Evolutionary conservation across 2,797 vertebrate genomes (phyloP).

Genomic region (Sitta carolinensis): DNA sequence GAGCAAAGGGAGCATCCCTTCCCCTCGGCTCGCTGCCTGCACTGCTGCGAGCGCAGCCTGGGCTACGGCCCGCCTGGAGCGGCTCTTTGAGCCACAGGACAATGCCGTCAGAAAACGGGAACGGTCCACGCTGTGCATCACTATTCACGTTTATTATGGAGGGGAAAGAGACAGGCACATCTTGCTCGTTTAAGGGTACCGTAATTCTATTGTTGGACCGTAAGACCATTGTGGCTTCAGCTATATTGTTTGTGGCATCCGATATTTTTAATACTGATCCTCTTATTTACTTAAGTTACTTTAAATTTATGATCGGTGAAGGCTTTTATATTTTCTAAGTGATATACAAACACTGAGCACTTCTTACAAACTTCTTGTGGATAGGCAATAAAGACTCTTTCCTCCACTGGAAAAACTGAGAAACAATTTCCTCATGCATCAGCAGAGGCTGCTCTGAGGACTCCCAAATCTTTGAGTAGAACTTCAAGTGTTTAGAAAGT

Average conservation of each 20-base stretch:
- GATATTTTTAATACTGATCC: background rate
- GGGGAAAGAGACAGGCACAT: background rate
- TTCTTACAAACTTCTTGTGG: background rate
- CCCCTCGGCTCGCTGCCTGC: fast-evolving
- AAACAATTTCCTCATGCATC: background rate
- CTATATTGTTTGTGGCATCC: background rate
- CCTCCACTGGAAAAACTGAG: background rate
- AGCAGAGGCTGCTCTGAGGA: slow-evolving; percentile 40
- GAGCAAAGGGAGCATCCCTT: background rate
- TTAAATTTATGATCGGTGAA: fast-evolving
- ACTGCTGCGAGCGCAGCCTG: fast-evolving
- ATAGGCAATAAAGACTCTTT: background rate
- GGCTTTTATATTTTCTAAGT: background rate
- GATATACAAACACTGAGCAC: background rate
- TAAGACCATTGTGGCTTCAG: background rate
- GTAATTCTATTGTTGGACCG: fast-evolving
- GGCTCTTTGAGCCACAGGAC: no score
- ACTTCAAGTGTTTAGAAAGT: background rate
- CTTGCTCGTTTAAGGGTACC: background rate
- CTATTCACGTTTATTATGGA: fast-evolving
- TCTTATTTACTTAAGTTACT: background rate
- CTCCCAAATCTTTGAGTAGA: background rate
- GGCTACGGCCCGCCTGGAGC: fast-evolving
- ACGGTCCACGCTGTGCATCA: fast-evolving
- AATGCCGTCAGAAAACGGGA: fast-evolving